Conservation (phyloP, 1,140 invertebrate genomes). For the Andricus grossulariae region DNA sequence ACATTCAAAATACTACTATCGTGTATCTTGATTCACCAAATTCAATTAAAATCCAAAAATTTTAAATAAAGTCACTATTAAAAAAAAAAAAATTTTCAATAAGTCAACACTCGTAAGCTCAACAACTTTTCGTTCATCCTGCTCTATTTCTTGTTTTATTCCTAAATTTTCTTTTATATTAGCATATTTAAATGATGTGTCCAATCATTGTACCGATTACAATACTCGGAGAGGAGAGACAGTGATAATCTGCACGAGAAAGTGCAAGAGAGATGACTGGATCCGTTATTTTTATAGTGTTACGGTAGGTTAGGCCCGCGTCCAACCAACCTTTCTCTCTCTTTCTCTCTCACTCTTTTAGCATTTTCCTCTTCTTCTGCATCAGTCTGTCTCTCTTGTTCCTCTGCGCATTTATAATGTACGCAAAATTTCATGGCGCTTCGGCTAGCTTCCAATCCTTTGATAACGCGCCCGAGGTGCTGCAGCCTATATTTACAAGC, state of each 20-base stretch:
- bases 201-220: background rate
- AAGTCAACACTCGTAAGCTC: too few species aligned
- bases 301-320: conserved; percentile 71
- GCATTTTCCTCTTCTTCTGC: conserved; percentile 22
- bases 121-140: too few species aligned
- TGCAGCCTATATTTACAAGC: conserved; percentile 64
- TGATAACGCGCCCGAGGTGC: conserved; percentile 59
- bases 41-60: too few species aligned
- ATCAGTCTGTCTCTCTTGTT: conserved; percentile 38
- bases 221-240: conserved; percentile 8
- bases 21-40: too few species aligned
- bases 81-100: too few species aligned
- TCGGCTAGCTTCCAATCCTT: conserved; percentile 64
- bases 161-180: background rate
- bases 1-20: too few species aligned
- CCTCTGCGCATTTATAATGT: conserved; percentile 68
- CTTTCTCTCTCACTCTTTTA: conserved; percentile 20
- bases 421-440: conserved; percentile 72
- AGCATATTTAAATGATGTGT: background rate
- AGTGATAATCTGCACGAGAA: conserved; percentile 40
- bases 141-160: too few species aligned
- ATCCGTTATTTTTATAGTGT: conserved; percentile 73
- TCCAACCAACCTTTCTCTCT: conserved; percentile 56
- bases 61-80: too few species aligned
- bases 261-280: conserved; percentile 49